A percentile compares a stretch with the other conserved stretches of the same genome.
phyloP scores from a whole-genome alignment of 2,113 vertebrate species.

The Nothocercus julius region DNA sequence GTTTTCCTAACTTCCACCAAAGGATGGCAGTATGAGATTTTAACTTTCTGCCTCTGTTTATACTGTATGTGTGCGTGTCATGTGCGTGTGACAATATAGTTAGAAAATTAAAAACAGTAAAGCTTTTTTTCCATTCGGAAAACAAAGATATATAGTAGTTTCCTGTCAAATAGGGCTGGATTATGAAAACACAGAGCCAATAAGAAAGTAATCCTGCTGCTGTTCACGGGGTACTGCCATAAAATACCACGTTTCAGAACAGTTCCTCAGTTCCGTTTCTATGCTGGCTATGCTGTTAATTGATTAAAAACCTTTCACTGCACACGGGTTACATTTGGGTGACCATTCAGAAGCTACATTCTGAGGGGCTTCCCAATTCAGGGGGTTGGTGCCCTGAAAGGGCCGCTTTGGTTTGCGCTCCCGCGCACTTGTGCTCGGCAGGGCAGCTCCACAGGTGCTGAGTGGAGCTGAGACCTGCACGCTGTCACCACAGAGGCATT shows the following conservation, averaged over 20 bases:
- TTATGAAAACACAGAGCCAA: background rate
- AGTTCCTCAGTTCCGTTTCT: background rate
- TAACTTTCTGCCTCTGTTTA: background rate
- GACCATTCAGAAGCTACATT: background rate
- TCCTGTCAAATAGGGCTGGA: background rate
- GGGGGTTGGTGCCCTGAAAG: background rate
- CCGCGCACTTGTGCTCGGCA: rapidly evolving
- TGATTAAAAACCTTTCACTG: background rate
- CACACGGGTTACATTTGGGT: background rate
- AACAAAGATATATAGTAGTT: background rate
- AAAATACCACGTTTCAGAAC: background rate
- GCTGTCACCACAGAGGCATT: background rate
- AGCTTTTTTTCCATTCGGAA: conserved; percentile 41
- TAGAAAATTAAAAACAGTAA: conserved; percentile 59
- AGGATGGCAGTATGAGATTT: conserved; percentile 62
- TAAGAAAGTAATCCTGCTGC: background rate
- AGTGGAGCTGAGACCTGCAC: rapidly evolving
- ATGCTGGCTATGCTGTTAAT: background rate
- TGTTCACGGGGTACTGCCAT: background rate
- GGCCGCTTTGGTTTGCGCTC: background rate
- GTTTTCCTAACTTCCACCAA: conserved; percentile 15
- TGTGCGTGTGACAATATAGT: background rate
- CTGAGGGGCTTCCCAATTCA: background rate
- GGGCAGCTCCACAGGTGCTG: background rate
- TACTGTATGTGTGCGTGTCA: background rate